Base-by-base conservation (phyloP, 1,140 invertebrate genomes). In the Cheumatopsyche charites region DNA sequence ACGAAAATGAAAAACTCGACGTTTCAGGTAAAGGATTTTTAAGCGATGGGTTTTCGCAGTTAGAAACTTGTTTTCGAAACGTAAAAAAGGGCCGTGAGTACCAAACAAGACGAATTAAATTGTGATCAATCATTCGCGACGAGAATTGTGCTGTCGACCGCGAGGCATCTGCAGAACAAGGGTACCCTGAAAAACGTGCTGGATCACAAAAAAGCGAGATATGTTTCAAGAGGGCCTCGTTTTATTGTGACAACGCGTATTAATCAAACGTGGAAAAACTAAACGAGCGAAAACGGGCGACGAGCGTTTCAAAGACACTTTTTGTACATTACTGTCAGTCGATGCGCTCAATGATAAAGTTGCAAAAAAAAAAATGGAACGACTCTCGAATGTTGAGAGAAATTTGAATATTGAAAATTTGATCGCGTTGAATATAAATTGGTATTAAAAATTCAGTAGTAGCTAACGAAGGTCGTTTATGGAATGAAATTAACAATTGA, bases 91-190 rank as follows among this genome's bases (percentile, higher is more conserved):
- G 13, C 43, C 15, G 11, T 15, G 43, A 58, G 25, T 25, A 19
- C 55, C 55, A 58, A n/a, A 58, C 55, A 23, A 58, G 55, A 63
- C 36, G 62, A 63, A 66, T 66, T 66, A 66, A 66, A 66, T 47
- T 49, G 42, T 42, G 23, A 66, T 66, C 23, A 45, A 66, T 66
- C 63, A 66, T 66, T 25, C 12, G 36, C 23, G 63, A 45, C 63
- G 42, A 66, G 63, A 66, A 66, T 66, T 15, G 45, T 66, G 45
- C 63, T 49, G 42, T 66, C 63, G 23, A 49, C 21, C 36, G 63
- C 55, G 23, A 45, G 43, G 25, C 63, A 66, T 45, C 45, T 49
- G 21, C 17, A 25, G 42, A 66, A 66, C 17, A 49, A 25, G 63
- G 43, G n/a, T 9, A n/a, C 13, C 26, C 29, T 25, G 43, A 29